Conservation (phyloP, 2,888 invertebrate genomes). For the Drosophila recens region DNA sequence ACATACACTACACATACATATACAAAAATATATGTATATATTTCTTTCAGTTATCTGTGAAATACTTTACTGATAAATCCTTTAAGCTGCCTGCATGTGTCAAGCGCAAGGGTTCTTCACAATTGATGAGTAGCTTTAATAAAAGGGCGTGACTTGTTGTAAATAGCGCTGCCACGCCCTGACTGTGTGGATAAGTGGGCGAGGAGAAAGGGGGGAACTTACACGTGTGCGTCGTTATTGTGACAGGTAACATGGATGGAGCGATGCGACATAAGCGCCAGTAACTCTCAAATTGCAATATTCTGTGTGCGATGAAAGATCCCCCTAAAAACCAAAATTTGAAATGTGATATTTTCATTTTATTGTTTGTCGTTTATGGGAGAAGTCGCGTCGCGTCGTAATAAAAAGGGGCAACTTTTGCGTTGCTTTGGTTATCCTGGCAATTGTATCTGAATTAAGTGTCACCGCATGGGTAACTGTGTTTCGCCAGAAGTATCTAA, state of each 20-base stretch:
- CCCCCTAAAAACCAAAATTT: constrained; percentile 33
- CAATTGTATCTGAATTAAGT: constrained; percentile 50
- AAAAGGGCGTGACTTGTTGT: constrained; percentile 78
- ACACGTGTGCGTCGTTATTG: constrained; percentile 62
- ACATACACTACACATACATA: constrained; percentile 3
- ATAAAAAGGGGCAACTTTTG: constrained; percentile 18
- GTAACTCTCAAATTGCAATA: constrained; percentile 46
- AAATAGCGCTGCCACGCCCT: constrained; percentile 57
- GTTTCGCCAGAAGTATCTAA: constrained; percentile 22
- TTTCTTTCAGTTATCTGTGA: constrained; percentile 39
- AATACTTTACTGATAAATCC: constrained; percentile 67
- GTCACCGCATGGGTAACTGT: constrained; percentile 35
- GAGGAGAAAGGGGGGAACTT: not conserved
- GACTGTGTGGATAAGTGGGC: not conserved
- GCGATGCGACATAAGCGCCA: constrained; percentile 16
- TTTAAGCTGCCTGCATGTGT: constrained; percentile 72
- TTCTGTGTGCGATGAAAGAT: constrained; percentile 21
- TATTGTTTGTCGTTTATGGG: constrained; percentile 35
- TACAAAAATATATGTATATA: constrained; percentile 7
- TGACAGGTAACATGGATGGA: constrained; percentile 53
- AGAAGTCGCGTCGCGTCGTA: not conserved
- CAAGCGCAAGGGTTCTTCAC: constrained; percentile 65
- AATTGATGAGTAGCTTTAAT: constrained; percentile 82
- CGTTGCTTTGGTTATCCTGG: constrained; percentile 44
- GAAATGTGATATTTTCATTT: constrained; percentile 61